phyloP scores from a whole-genome alignment of 2,113 vertebrate genomes.

The Gallinago media region DNA sequence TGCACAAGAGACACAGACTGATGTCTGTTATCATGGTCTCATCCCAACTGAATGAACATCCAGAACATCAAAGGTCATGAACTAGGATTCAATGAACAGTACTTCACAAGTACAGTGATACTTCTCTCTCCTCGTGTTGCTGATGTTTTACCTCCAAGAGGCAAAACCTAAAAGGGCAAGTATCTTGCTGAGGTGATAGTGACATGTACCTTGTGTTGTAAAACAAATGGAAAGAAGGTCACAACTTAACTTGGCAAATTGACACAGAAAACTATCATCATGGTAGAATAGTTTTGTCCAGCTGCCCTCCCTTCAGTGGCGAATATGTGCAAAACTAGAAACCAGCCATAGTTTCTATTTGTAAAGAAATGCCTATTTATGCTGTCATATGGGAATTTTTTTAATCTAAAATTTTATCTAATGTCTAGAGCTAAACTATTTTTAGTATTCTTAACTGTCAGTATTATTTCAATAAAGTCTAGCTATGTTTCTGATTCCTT shows the following conservation, averaged over 20 bases:
- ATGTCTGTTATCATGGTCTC: background rate
- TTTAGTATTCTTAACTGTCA: background rate
- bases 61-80: background rate
- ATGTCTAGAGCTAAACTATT: background rate
- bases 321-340: accelerated
- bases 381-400: background rate
- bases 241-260: background rate
- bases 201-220: background rate
- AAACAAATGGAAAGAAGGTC: background rate
- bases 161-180: background rate
- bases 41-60: background rate
- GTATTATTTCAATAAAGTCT: background rate
- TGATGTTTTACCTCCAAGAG: background rate
- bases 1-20: background rate
- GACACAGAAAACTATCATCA: background rate
- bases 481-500: background rate
- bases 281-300: background rate
- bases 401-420: background rate
- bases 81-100: background rate
- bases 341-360: background rate
- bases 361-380: background rate
- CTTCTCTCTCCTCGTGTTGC: background rate
- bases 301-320: background rate
- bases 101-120: background rate
- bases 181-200: background rate